Evolutionary conservation across 2,797 vertebrate species (phyloP), one percentile per base, ranked within the genome.

Genomic region (Fringilla coelebs): DNA sequence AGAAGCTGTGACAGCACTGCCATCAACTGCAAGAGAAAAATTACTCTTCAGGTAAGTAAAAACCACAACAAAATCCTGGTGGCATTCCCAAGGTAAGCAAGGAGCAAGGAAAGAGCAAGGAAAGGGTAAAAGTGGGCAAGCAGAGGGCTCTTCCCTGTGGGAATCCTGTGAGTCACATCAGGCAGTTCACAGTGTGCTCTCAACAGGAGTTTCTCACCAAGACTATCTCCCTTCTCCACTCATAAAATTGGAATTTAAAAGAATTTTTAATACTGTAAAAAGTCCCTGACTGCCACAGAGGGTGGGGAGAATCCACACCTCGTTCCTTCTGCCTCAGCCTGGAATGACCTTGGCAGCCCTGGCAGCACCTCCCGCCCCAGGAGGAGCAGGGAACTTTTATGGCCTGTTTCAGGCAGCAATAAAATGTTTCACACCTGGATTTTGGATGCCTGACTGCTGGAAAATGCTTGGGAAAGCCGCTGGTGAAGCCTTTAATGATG

Each of bases 351-450:
- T 25, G 52, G 70, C 36, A 88, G 40, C 13, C 18, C 34, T 66
- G 15, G 1, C 67, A 66, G 55, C 22, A 1, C 31, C 46, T 75
- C 25, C 62, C 0, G 0, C 24, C 34, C 29, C 41, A 31, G 29
- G 15, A 86, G 62, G 38, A 82, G 28, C 57, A 60, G 40, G 57
- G 51, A 81, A 17, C 9, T 63, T 81, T 57, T 51, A 81, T 31
- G 71, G 58, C 28, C 21, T 24, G 25, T 65, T 91, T 19, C 40
- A 75, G 38, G 48, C 57, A 88, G 41, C 72, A 91, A 32, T 77
- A 76, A 93, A 94, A 51, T 18, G 11, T 45, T 70, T 26, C 43
- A 62, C 21, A 55, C 43, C 78, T 65, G 45, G 31, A 25, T n/a
- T 57, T 17, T 15, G 60, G 48, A 45, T 61, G 19, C 29, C 63